These are phyloP conservation scores for Criorhina ranunculi DNA, from an alignment of 2,888 invertebrate genomes.

Conservation along the genomic window DNA sequence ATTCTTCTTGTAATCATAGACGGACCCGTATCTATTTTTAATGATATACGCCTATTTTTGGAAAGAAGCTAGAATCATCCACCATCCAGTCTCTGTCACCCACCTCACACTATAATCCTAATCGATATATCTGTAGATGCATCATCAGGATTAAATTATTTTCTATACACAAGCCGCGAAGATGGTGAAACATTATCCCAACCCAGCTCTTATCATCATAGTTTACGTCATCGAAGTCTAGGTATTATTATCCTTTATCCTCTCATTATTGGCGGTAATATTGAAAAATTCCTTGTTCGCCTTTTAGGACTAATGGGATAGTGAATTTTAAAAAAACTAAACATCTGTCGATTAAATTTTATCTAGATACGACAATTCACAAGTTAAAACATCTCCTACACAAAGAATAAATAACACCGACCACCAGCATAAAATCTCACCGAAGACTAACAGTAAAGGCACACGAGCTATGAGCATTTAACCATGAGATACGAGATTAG, in stretches of 20 bases:
- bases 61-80: background rate
- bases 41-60: background rate
- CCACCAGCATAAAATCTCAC: background rate
- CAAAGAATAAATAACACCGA: background rate
- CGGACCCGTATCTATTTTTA: conserved; percentile 19
- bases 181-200: background rate
- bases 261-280: background rate
- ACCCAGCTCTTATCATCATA: conserved; percentile 12
- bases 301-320: background rate
- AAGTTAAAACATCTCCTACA: background rate
- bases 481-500: conserved; percentile 1
- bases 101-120: conserved; percentile 11
- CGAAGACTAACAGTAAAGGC: conserved; percentile 14
- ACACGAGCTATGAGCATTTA: background rate
- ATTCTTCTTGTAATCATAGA: background rate
- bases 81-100: background rate
- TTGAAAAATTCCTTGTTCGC: background rate
- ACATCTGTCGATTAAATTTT: background rate
- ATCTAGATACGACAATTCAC: background rate
- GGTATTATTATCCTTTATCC: background rate
- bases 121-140: conserved; percentile 54
- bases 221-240: conserved; percentile 46
- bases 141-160: conserved; percentile 48
- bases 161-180: conserved; percentile 1
- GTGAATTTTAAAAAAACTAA: no score